Evolutionary conservation across 2,888 invertebrate species (phyloP).

Genomic region (Plebejus anna): DNA sequence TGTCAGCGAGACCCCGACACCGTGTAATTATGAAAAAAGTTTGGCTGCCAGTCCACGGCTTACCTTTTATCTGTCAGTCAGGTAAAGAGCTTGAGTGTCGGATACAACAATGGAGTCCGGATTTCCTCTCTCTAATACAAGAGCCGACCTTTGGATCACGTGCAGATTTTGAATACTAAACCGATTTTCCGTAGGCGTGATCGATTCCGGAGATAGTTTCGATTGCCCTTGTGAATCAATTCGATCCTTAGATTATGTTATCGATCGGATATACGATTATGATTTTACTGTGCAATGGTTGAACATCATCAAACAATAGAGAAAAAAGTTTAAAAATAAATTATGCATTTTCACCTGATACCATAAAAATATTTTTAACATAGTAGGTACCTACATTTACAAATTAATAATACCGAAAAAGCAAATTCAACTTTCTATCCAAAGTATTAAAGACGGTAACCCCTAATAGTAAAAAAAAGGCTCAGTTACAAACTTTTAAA

Average conservation of each 20-base stretch:
- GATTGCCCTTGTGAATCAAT: slow-evolving; percentile 54
- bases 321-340: too few relatives aligned
- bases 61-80: slow-evolving; percentile 69
- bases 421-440: background rate
- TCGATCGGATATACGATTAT: slow-evolving; percentile 14
- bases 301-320: background rate
- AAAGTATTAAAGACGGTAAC: background rate
- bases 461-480: background rate
- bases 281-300: background rate
- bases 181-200: slow-evolving; percentile 76
- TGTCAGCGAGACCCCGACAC: slow-evolving; percentile 50
- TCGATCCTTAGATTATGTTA: slow-evolving; percentile 30
- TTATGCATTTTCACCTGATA: background rate
- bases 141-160: slow-evolving; percentile 72
- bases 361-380: too few relatives aligned
- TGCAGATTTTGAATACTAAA: slow-evolving; percentile 69
- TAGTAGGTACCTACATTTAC: too few relatives aligned
- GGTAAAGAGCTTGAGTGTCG: slow-evolving; percentile 72
- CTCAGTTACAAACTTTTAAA: background rate
- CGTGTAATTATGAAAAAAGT: slow-evolving; percentile 68
- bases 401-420: too few relatives aligned
- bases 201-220: slow-evolving; percentile 72
- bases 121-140: slow-evolving; percentile 78
- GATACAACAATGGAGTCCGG: slow-evolving; percentile 72
- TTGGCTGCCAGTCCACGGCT: slow-evolving; percentile 53